These are phyloP conservation scores for Leptopilina drosophilae DNA, from an alignment of 2,888 invertebrate species.

Conservation along the genomic window DNA sequence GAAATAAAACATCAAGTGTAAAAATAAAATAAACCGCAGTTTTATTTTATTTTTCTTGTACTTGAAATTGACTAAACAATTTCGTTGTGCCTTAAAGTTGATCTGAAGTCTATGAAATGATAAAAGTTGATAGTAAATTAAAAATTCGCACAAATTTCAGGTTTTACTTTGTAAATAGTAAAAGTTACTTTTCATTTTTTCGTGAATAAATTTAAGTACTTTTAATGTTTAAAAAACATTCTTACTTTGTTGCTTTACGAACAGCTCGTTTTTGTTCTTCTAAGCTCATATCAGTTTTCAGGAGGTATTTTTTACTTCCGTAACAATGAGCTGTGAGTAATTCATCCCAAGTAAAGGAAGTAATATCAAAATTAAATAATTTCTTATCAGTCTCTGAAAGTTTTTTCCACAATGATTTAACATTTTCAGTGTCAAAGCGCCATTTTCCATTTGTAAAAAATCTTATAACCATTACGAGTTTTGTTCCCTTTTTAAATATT, in stretches of 20 bases:
- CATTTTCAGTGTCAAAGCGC: constrained; percentile 84
- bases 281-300: background rate
- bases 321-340: background rate
- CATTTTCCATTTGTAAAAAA: constrained; percentile 88
- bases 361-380: constrained; percentile 85
- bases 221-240: too few relatives aligned
- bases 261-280: background rate
- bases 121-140: too few relatives aligned
- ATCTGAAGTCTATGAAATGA: too few relatives aligned
- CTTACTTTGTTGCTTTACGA: too few relatives aligned
- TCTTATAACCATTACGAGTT: constrained; percentile 81
- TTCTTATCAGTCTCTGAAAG: constrained; percentile 80
- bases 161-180: too few relatives aligned
- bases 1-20: too few relatives aligned
- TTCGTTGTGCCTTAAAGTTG: too few relatives aligned
- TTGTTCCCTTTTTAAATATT: constrained; percentile 80
- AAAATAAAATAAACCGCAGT: too few relatives aligned
- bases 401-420: constrained; percentile 78
- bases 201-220: background rate
- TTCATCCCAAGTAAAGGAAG: constrained; percentile 83
- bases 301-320: background rate
- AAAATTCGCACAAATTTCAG: too few relatives aligned
- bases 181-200: background rate
- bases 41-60: too few relatives aligned
- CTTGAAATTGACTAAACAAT: too few relatives aligned